These are phyloP conservation scores for Crocallis elinguaria DNA, from an alignment of 2,888 invertebrate genomes.

Conservation along the genomic window DNA sequence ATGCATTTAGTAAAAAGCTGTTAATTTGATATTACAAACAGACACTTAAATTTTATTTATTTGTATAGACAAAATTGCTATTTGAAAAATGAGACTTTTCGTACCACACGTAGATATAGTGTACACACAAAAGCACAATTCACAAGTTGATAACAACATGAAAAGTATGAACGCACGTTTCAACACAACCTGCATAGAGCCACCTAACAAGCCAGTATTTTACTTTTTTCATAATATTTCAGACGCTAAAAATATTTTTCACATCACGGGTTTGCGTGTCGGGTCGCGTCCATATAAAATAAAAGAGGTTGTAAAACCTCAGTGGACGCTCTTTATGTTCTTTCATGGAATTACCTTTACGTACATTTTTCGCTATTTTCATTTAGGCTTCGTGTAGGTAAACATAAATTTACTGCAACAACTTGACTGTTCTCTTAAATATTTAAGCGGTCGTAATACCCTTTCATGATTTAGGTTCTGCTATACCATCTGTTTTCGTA, in stretches of 20 bases:
- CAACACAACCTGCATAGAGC: not conserved
- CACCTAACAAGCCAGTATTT: not conserved
- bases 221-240: not conserved
- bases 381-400: not conserved
- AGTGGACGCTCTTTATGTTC: constrained; percentile 27
- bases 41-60: no score
- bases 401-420: constrained; percentile 4
- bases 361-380: not conserved
- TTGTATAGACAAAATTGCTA: no score
- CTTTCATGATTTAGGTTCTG: constrained; percentile 20
- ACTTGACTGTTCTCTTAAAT: not conserved
- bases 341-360: constrained; percentile 24
- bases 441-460: not conserved
- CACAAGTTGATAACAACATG: no score
- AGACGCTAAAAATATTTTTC: constrained; percentile 3
- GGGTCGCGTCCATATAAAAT: constrained; percentile 6
- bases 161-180: no score
- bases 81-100: no score
- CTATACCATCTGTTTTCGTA: constrained; percentile 38
- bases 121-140: no score
- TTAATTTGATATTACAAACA: no score
- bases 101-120: no score
- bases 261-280: constrained; percentile 16
- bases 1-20: no score
- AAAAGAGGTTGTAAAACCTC: constrained; percentile 20